phyloP scores from a whole-genome alignment of 2,797 vertebrate genomes.

The Agapornis canus region DNA sequence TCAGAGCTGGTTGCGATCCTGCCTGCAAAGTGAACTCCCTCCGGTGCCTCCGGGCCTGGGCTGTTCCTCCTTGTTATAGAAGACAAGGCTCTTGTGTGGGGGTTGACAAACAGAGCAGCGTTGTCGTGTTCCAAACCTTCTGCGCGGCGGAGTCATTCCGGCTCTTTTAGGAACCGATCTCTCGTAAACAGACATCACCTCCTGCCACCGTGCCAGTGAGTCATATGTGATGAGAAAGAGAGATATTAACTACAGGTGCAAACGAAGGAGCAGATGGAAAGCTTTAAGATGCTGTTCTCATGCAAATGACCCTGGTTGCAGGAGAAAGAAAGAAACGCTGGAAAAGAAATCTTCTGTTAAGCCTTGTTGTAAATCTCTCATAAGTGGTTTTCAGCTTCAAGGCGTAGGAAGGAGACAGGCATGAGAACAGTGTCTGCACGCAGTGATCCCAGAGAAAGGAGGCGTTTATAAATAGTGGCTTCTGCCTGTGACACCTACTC shows the following conservation, averaged over 20 bases:
- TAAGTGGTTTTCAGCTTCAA: slow-evolving; percentile 26
- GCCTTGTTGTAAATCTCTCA: slow-evolving; percentile 23
- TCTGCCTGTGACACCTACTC: slow-evolving; percentile 53
- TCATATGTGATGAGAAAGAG: slow-evolving; percentile 32
- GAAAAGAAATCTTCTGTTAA: neutral
- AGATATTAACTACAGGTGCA: slow-evolving; percentile 55
- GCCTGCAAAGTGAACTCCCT: neutral
- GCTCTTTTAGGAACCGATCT: neutral
- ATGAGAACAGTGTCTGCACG: slow-evolving; percentile 50
- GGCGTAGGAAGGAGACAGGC: slow-evolving; percentile 61
- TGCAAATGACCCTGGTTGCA: slow-evolving; percentile 35
- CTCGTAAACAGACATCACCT: slow-evolving; percentile 34
- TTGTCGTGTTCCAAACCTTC: neutral
- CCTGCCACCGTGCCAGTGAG: neutral
- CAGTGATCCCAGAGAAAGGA: slow-evolving; percentile 11
- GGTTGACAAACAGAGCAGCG: neutral
- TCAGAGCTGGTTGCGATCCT: neutral
- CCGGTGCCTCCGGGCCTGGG: neutral
- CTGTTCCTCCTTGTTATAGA: neutral
- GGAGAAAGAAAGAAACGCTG: slow-evolving; percentile 7
- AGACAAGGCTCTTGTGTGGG: neutral
- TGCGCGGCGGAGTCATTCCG: neutral
- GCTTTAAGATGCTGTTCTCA: neutral
- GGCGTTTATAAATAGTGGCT: slow-evolving; percentile 57
- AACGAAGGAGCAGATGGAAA: slow-evolving; percentile 54